Evolutionary conservation across 2,797 vertebrate species (phyloP).

Genomic region (Spondyliosoma cantharus): DNA sequence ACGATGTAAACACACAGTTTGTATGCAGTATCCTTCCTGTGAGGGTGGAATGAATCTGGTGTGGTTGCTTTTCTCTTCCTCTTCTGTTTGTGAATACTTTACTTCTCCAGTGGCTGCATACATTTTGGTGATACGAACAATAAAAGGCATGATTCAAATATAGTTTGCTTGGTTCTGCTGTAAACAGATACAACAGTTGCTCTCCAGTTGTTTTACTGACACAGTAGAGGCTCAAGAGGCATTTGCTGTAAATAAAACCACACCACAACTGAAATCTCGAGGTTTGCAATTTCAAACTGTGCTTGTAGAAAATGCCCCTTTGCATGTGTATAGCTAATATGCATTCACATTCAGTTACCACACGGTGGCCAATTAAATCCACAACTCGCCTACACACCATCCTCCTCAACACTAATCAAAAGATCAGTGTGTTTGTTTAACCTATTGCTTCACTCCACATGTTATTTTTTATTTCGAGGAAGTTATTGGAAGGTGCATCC

Average conservation of each 20-base stretch:
- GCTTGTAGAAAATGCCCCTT: not conserved
- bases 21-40: no score
- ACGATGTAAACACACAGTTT: not conserved
- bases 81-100: no score
- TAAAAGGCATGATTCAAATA: no score
- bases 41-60: no score
- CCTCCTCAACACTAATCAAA: not conserved
- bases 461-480: no score
- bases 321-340: not conserved
- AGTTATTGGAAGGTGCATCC: no score
- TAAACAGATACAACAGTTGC: conserved; percentile 1
- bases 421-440: not conserved
- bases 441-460: no score
- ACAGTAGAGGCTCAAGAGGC: not conserved
- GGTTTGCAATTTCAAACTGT: not conserved
- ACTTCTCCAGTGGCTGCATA: no score
- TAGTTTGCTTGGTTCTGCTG: not conserved
- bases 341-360: not conserved
- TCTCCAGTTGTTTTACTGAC: not conserved
- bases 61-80: no score
- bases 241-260: not conserved
- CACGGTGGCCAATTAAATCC: not conserved
- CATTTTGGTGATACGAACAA: no score
- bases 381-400: not conserved
- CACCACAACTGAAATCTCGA: not conserved